phyloP scores from a whole-genome alignment of 2,797 vertebrate species.

The Tamandua tetradactyla region DNA sequence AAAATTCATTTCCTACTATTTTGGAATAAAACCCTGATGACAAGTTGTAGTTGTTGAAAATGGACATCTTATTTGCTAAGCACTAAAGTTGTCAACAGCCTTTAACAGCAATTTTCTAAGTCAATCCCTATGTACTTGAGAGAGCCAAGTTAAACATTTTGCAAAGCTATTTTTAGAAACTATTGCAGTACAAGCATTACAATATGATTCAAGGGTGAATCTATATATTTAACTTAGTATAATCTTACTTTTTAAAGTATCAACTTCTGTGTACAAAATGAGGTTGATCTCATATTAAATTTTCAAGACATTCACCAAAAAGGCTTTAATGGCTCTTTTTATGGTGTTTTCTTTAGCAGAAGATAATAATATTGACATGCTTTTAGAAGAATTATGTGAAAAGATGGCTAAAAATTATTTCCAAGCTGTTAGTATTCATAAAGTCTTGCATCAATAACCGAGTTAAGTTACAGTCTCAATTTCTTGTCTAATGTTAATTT shows the following conservation, averaged over 20 bases:
- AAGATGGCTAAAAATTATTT: slow-evolving; percentile 28
- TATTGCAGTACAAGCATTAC: neutral
- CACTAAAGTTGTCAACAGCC: neutral
- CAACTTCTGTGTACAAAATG: neutral
- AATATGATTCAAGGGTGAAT: slow-evolving; percentile 13
- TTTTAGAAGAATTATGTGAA: neutral
- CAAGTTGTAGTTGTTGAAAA: slow-evolving; percentile 36
- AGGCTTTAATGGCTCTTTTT: neutral
- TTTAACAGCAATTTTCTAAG: slow-evolving; percentile 57
- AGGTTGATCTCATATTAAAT: slow-evolving; percentile 5
- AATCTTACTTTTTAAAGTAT: slow-evolving; percentile 23
- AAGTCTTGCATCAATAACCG: neutral
- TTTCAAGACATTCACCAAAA: neutral
- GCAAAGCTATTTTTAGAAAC: slow-evolving; percentile 21
- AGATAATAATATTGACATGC: neutral
- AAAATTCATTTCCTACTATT: neutral
- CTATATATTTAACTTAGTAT: neutral
- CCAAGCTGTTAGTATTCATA: neutral
- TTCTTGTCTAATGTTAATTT: neutral
- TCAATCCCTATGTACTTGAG: neutral
- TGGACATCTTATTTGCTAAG: neutral
- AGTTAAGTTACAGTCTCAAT: neutral
- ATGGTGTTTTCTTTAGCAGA: neutral
- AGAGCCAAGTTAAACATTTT: slow-evolving; percentile 18
- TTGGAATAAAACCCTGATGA: neutral